phyloP scores from a whole-genome alignment of 2,888 invertebrate species.

The Taenaris catops region DNA sequence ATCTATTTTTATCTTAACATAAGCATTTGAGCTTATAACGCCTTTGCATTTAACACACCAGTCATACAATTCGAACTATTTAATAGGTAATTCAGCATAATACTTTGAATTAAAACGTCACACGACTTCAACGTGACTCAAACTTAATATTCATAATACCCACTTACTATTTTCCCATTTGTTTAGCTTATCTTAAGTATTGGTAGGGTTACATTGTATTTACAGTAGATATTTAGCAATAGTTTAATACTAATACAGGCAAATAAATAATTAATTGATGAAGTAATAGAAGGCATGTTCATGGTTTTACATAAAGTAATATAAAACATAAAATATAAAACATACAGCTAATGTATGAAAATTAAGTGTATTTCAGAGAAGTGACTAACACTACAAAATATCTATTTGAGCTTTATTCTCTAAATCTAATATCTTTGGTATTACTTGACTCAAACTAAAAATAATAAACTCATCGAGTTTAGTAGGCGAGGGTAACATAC shows the following conservation, averaged over 20 bases:
- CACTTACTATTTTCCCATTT: conserved; percentile 17
- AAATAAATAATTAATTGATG: conserved; percentile 37
- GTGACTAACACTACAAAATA: conserved; percentile 21
- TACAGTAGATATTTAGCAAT: no score
- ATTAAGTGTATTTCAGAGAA: conserved; percentile 6
- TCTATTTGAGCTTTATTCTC: conserved; percentile 62
- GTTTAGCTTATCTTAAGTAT: not conserved
- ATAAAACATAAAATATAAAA: no score
- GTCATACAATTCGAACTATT: conserved; percentile 11
- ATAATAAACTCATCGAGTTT: conserved; percentile 8
- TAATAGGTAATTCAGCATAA: not conserved
- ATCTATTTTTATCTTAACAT: conserved; percentile 13
- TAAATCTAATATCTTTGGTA: conserved; percentile 33
- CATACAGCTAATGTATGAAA: conserved; percentile 10
- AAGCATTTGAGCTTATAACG: conserved; percentile 19
- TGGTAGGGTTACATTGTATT: not conserved
- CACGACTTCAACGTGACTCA: conserved; percentile 6
- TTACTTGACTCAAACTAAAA: conserved; percentile 11
- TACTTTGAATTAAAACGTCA: conserved; percentile 2
- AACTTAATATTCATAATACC: conserved; percentile 11
- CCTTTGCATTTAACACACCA: conserved; percentile 10
- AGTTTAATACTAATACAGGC: conserved; percentile 40
- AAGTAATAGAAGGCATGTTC: conserved; percentile 62
- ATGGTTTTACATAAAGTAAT: conserved; percentile 36
- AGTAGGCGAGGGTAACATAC: conserved; percentile 17